Base-by-base conservation (phyloP, 2,888 invertebrate genomes). In the Scaeva pyrastri region DNA sequence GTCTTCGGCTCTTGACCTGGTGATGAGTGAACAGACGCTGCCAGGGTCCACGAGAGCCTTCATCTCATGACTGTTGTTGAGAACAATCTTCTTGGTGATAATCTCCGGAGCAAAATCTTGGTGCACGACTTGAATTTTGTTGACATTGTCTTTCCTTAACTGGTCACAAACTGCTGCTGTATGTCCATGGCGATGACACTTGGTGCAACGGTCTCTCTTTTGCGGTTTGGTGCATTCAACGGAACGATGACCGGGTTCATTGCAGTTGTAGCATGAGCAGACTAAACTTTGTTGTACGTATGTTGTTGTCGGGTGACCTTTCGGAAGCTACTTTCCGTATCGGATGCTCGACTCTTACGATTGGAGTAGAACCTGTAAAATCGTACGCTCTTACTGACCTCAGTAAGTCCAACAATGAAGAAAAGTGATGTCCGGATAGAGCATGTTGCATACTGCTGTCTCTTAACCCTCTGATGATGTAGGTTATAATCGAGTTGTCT, bases 371-470 rank as follows among this genome's bases (percentile, higher is more conserved):
- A 5, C 31, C 31, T 16, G 6, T 56, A 8, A 56, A 26, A 31
- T 56, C 31, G 31, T 56, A 56, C 3, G 55, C 55, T 56, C 55
- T 26, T 0, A 56, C 10, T 56, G 55, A 26, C 2, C 16, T 56
- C 1, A n/a, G 55, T 11, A n/a, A 10, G 3, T 31, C 26, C 31
- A 31, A 10, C n/a, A 31, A n/a, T 2, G 55, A 36, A 6, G 36
- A 58, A 36, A 58, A 58, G 16, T 58, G 56, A 58, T 58, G 31
- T 19, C 36, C 56, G n/a, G 56, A 58, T 3, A 23, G 16, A 52
- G 52, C 52, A 52, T 52, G 52, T 52, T 52, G 23, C 23, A 52
- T 23, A 6, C 12, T 43, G 12, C 10, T 21, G 21, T 50, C 50
- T 10, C 50, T 21, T 10, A 50, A 10, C 48, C 19, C 50, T 50